Conservation (phyloP, 23 tunicate species). For the Pegea sp. region DNA sequence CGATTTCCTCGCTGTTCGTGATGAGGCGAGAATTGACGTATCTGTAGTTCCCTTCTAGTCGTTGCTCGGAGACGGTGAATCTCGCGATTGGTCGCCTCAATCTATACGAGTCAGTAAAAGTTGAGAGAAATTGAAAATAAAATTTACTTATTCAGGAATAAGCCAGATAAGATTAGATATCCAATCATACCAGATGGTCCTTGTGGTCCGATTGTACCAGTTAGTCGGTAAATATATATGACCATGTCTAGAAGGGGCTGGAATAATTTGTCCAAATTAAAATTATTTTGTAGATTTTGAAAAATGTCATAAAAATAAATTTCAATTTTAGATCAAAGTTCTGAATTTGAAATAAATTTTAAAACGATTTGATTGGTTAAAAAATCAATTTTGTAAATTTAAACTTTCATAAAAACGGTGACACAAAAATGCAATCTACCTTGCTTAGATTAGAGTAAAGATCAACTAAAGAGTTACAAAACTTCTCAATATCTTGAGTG, state of each 20-base stretch:
- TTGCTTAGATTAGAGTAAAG: constrained; percentile 82
- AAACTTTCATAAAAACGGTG: background rate
- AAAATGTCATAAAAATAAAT: too few species aligned
- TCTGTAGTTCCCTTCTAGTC: constrained; percentile 71
- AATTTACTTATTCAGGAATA: constrained; percentile 24
- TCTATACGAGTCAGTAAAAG: constrained; percentile 1
- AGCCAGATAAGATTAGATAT: constrained; percentile 60
- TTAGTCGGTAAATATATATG: constrained; percentile 59
- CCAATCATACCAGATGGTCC: constrained; percentile 82
- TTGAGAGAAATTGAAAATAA: background rate
- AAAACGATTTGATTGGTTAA: too few species aligned
- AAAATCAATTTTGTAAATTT: too few species aligned
- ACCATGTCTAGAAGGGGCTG: constrained; percentile 62
- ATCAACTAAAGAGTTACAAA: constrained; percentile 76
- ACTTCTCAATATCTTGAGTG: constrained; percentile 86
- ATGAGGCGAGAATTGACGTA: constrained; percentile 83
- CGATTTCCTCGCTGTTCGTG: constrained; percentile 88
- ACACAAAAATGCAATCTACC: constrained; percentile 1
- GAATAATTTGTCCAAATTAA: constrained; percentile 1
- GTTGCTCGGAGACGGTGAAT: constrained; percentile 65
- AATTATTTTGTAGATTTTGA: too few species aligned
- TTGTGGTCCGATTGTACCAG: constrained; percentile 73
- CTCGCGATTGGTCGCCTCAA: constrained; percentile 71
- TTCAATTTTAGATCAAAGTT: too few species aligned
- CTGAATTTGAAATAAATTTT: too few species aligned